Evolutionary conservation across 2,888 invertebrate genomes (phyloP), one percentile per base, ranked within the genome.

Genomic region (Caenorhabditis virilis): DNA sequence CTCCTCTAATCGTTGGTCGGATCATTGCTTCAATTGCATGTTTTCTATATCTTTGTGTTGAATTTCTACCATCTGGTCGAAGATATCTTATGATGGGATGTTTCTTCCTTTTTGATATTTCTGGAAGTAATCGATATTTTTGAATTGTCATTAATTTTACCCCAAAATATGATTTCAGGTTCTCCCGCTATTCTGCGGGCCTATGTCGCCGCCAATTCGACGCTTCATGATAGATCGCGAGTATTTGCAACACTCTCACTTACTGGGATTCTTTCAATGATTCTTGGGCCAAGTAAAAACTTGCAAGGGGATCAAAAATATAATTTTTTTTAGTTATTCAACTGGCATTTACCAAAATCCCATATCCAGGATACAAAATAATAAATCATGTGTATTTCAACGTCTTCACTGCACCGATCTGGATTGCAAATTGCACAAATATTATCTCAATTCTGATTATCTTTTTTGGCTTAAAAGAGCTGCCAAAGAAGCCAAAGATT

Each of bases 331-430:
- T 36, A 65, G 69, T 63, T 7, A 42, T 67, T 9, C 74, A 76
- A 43, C 42, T 76, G 20, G 41, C 57, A 7, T 76, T 74, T 50
- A 61, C 69, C 16, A 46, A 49, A 20, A 61, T 76, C 36, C 35
- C 57, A 11, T 76, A 74, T 51, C 76, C 76, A 0, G 76, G 76
- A 18, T 55, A 61, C 36, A 48, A 67, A 9, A 36, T 76, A 16
- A 4, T 72, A 3, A 48, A 58, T 3, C 65, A 52, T 18, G 56
- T 65, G 5, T 27, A 48, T 20, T 65, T 65, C 52, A 55, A 65
- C 27, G 53, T 65, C 25, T 65, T 52, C 45, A 56, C 64, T 2
- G 64, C 59, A 15, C 64, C 64, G 2, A 59, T 65, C n/a, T 65
- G 64, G 64, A 56, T 59, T 27, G 54, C 64, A 9, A 51, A 59